These are phyloP conservation scores for Antrozous pallidus DNA, from an alignment of 2,797 vertebrate genomes.

Conservation along the genomic window DNA sequence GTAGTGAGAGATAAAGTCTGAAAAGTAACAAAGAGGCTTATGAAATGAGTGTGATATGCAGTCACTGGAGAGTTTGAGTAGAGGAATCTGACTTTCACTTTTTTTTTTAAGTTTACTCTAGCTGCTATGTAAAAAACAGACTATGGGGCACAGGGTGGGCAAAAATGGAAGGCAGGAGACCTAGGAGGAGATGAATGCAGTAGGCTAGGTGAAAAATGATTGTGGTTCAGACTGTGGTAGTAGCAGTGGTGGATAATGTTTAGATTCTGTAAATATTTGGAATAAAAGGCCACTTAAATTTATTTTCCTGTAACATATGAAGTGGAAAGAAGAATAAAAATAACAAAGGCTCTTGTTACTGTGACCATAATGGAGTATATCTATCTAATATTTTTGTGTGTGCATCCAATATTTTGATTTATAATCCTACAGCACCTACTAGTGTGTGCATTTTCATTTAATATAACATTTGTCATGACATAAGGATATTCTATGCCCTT, in stretches of 20 bases:
- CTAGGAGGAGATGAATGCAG: background rate
- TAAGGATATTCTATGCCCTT: background rate
- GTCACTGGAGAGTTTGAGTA: background rate
- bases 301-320: background rate
- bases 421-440: background rate
- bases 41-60: background rate
- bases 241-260: background rate
- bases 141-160: accelerated
- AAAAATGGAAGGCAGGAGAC: background rate
- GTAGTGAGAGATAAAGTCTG: background rate
- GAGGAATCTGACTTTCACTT: background rate
- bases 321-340: background rate
- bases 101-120: background rate
- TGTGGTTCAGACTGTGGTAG: background rate
- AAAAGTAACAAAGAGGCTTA: background rate
- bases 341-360: background rate
- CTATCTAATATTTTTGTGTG: background rate
- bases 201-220: too few species aligned
- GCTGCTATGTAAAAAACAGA: background rate
- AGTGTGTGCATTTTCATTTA: background rate
- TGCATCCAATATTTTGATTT: background rate
- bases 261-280: background rate
- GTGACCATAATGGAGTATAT: background rate
- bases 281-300: background rate
- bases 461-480: background rate